These are phyloP conservation scores for Cynocephalus volans DNA, from an alignment of 2,113 vertebrate genomes.

Conservation along the genomic window DNA sequence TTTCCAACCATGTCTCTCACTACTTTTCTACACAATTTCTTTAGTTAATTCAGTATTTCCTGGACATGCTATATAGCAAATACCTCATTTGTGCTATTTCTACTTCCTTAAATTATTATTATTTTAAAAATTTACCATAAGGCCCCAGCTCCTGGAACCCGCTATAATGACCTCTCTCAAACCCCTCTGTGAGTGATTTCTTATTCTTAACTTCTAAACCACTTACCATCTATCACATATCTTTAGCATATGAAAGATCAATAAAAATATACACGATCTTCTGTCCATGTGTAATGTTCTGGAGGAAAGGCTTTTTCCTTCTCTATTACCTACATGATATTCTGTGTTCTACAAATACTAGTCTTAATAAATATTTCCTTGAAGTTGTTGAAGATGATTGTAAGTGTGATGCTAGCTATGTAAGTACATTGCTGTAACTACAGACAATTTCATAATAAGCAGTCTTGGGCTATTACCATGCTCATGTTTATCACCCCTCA, in stretches of 20 bases:
- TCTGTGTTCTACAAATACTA: neutral
- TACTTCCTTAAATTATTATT: neutral
- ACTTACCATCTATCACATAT: neutral
- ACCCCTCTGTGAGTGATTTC: neutral
- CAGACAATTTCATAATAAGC: neutral
- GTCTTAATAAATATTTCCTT: neutral
- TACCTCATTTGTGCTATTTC: neutral
- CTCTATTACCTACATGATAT: neutral
- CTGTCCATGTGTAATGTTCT: neutral
- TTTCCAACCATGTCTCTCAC: neutral
- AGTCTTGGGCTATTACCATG: neutral
- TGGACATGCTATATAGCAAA: neutral
- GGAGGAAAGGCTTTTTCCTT: neutral
- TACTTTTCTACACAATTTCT: neutral
- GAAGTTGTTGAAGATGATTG: neutral
- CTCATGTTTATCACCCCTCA: neutral
- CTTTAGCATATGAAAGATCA: neutral
- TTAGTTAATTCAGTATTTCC: neutral
- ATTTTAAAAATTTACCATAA: neutral
- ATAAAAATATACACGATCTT: neutral
- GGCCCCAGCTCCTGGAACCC: neutral
- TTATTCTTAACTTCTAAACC: constrained; percentile 17
- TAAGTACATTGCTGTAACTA: neutral
- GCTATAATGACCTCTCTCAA: neutral
- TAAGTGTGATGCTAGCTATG: neutral